Base-by-base conservation (phyloP, 1,140 invertebrate genomes). In the Magallana ariakensis region DNA sequence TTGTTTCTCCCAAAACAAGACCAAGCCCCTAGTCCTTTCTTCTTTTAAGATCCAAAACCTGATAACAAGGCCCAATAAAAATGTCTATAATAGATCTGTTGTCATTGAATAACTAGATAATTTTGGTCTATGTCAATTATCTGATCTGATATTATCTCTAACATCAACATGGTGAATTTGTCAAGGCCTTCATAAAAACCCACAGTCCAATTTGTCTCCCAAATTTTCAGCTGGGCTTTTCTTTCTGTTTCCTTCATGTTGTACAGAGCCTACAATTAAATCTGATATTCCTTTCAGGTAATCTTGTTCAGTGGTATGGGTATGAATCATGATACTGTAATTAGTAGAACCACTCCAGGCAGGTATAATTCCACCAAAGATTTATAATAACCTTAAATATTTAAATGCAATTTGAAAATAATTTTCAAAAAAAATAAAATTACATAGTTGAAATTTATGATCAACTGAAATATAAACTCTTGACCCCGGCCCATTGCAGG, bases 71-170 rank as follows among this genome's bases (percentile, higher is more conserved):
- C 2, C 66, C 66, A 75, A 75, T 75, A 75, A 75, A 75, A 75
- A 8, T 75, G 66, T 11, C 66, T 70, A 22, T 46, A 46, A 46
- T 75, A 75, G 66, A 75, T 22, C 66, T 75, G 19, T 75, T 75
- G 66, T 75, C 26, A 33, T 75, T 75, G 66, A 75, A 75, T 75
- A 75, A 75, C 66, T 75, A 26, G 66, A 75, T 75, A 75, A 75
- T 75, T 75, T 75, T 75, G 33, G 22, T 26, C 66, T 3, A 26
- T 13, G 66, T 75, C 19, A 75, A 75, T 75, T 75, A 75, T 75
- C 66, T 75, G 66, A 75, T 75, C 66, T 26, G 66, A 75, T 75
- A 75, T 26, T 75, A 75, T 75, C 66, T 75, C 22, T 22, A 26
- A 75, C 66, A 75, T 75, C 66, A 75, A 26, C 22, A 75, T 75